phyloP scores from a whole-genome alignment of 2,888 invertebrate species.

The Orgyia antiqua region DNA sequence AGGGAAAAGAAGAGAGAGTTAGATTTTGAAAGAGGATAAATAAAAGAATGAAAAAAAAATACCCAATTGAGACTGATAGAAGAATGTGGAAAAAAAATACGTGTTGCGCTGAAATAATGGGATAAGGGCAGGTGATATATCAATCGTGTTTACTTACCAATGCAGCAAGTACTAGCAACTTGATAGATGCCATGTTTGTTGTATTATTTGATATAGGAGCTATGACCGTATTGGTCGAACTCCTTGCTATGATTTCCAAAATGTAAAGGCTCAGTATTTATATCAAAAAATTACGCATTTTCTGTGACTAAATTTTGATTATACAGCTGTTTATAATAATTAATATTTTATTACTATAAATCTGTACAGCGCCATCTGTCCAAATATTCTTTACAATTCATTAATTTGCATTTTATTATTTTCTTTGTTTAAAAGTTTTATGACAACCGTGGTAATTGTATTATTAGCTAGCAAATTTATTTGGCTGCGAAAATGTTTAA shows the following conservation, averaged over 20 bases:
- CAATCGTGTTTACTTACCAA: too few species aligned
- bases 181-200: slow-evolving; percentile 1
- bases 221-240: slow-evolving; percentile 5
- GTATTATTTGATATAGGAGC: slow-evolving; percentile 6
- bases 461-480: too few species aligned
- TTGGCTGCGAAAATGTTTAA: too few species aligned
- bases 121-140: too few species aligned
- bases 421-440: too few species aligned
- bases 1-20: too few species aligned
- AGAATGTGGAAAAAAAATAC: too few species aligned
- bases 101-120: too few species aligned
- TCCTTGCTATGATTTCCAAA: slow-evolving; percentile 2
- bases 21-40: too few species aligned
- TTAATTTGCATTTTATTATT: not conserved
- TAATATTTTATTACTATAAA: slow-evolving; percentile 1
- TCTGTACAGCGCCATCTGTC: not conserved
- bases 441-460: too few species aligned
- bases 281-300: slow-evolving; percentile 1
- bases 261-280: not conserved
- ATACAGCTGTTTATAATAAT: not conserved
- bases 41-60: too few species aligned
- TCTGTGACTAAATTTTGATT: not conserved
- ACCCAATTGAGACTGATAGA: too few species aligned
- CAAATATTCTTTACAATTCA: not conserved
- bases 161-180: slow-evolving; percentile 1